Base-by-base conservation (phyloP, 2,888 invertebrate species). In the Diarsia dahlii region DNA sequence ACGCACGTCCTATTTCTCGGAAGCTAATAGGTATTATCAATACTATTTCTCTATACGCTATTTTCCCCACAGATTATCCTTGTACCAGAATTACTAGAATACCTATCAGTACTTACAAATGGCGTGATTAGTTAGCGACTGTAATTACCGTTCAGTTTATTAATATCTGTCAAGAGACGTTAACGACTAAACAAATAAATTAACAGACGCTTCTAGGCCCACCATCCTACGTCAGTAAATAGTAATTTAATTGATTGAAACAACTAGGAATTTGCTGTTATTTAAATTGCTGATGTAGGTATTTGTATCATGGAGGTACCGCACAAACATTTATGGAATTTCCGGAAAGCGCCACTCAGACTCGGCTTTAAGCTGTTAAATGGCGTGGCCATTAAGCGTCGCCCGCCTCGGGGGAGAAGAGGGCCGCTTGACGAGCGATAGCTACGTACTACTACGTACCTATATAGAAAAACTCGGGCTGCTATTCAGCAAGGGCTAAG, bases 401-500 rank as follows among this genome's bases (percentile, higher is more conserved):
- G 63, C 81, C 82, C 80, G 80, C 83, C 79, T 87, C 80, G 72
- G 81, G 88, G 89, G 89, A 90, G 89, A 89, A 88, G 90, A 88
- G 89, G 87, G 82, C 85, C 86, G 89, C 82, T 80, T 81, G 84
- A 76, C 80, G 77, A 84, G 78, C 84, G 78, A 81, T 85, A 85
- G 81, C 80, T 81, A 76, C 84, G 48, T 80, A 65, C 74, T 69
- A 70, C 64, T 83, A 75, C 58, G 65, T 83, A 75, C 58, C 60
- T 83, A 75, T 80, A 78, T 80, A 87, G 81, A 93, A 92, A 94
- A 93, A 90, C 89, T 87, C 88, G 86, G 89, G 88, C 88, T 90
- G 91, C 91, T 93, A 93, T 93, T 92, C 92, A 92, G 91, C 89
- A 94, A 94, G 94, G 95, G 94, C 94, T 92, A 90, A 91, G 95